Conservation (phyloP, 2,888 invertebrate species). For the Leptogaster cylindrica region DNA sequence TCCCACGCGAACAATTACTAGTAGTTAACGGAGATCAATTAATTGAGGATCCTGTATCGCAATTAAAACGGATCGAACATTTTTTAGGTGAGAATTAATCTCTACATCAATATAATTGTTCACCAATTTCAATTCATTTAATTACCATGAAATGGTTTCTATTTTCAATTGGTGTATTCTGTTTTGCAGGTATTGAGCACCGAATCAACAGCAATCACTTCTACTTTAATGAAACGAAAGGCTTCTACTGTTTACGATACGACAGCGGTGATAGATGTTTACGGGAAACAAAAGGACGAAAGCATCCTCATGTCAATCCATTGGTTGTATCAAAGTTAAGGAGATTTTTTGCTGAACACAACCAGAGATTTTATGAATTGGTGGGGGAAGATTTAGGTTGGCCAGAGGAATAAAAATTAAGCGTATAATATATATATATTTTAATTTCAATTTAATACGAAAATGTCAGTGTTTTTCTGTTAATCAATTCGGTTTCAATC, state of each 20-base stretch:
- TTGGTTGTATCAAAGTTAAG: constrained; percentile 79
- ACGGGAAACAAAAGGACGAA: constrained; percentile 79
- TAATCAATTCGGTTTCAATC: too few species aligned
- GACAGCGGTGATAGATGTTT: constrained; percentile 86
- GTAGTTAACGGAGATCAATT: constrained; percentile 94
- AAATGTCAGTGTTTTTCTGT: too few species aligned
- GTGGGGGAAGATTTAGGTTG: constrained; percentile 93
- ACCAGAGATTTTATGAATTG: constrained; percentile 89
- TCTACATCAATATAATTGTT: too few species aligned
- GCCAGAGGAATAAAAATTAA: constrained; percentile 85
- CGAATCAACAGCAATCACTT: constrained; percentile 84
- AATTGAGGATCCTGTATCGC: constrained; percentile 87
- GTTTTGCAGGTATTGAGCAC: constrained; percentile 59
- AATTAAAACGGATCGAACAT: constrained; percentile 83
- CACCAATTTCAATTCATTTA: constrained; percentile 21
- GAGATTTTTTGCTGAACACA: constrained; percentile 88
- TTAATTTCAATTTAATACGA: too few species aligned
- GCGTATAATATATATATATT: too few species aligned
- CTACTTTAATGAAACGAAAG: constrained; percentile 96
- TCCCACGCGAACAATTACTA: constrained; percentile 88
- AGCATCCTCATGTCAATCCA: constrained; percentile 84
- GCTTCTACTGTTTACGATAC: constrained; percentile 91
- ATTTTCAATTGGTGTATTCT: too few species aligned
- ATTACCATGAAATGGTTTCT: too few species aligned
- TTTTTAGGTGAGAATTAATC: constrained; percentile 76